Conservation (phyloP, 2,113 vertebrate species). For the Mustela nigripes region DNA sequence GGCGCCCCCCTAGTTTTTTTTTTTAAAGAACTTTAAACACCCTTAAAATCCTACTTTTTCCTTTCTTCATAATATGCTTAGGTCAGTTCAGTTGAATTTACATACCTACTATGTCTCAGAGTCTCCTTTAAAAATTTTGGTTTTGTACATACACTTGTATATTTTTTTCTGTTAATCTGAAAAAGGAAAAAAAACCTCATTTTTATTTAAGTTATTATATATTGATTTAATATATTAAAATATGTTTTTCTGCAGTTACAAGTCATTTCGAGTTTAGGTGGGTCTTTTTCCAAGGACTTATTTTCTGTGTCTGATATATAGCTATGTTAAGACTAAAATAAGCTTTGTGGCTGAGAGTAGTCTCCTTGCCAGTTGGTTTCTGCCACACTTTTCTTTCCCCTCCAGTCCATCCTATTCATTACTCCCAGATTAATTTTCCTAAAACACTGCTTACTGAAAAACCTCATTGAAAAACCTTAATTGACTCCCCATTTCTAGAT, state of each 20-base stretch:
- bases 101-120: not conserved
- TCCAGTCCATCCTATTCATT: slow-evolving; percentile 62
- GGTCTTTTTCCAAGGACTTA: slow-evolving; percentile 24
- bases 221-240: slow-evolving; percentile 35
- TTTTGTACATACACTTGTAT: not conserved
- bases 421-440: slow-evolving; percentile 69
- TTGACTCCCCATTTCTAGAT: slow-evolving; percentile 59
- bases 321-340: slow-evolving; percentile 66
- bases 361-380: slow-evolving; percentile 17
- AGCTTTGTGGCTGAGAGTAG: slow-evolving; percentile 62
- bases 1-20: not conserved
- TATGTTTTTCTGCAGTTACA: slow-evolving; percentile 37
- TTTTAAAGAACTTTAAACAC: not conserved
- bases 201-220: slow-evolving; percentile 14
- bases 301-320: slow-evolving; percentile 52
- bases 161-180: slow-evolving; percentile 37
- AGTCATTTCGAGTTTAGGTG: slow-evolving; percentile 59
- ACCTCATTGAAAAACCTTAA: slow-evolving; percentile 56
- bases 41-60: slow-evolving; percentile 39
- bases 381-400: slow-evolving; percentile 44
- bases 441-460: slow-evolving; percentile 70
- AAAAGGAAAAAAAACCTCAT: not conserved
- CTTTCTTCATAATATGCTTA: not conserved
- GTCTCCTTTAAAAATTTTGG: slow-evolving; percentile 13
- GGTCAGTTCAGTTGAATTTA: slow-evolving; percentile 22